phyloP scores from a whole-genome alignment of 2,113 vertebrate genomes.

The Etia nguti region DNA sequence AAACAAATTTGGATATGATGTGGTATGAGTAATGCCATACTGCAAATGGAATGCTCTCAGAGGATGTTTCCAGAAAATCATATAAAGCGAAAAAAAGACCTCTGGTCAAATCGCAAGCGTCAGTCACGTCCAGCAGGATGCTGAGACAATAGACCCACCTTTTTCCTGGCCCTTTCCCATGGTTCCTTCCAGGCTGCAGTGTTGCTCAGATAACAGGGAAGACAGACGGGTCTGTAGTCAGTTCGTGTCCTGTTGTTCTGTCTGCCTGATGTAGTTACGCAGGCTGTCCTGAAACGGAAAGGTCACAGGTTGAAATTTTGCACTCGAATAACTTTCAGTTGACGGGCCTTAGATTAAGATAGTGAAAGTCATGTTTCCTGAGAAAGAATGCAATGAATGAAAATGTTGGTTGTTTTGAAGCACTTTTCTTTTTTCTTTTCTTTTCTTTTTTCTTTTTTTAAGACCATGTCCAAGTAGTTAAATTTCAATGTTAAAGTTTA shows the following conservation, averaged over 20 bases:
- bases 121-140: constrained; percentile 85
- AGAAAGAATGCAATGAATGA: background rate
- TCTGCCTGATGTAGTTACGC: background rate
- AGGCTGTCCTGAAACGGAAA: background rate
- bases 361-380: background rate
- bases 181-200: constrained; percentile 90
- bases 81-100: background rate
- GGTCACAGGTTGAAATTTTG: constrained; percentile 10
- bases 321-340: background rate
- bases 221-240: constrained; percentile 59
- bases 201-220: constrained; percentile 77
- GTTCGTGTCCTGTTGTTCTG: constrained; percentile 65
- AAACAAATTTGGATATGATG: background rate
- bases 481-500: background rate
- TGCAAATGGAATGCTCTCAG: constrained; percentile 56
- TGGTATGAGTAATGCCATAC: background rate
- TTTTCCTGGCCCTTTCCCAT: constrained; percentile 91
- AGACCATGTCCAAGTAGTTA: background rate
- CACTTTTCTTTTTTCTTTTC: background rate
- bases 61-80: constrained; percentile 74
- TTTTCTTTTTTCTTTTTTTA: background rate
- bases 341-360: background rate
- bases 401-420: background rate
- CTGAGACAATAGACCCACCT: constrained; percentile 89
- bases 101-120: constrained; percentile 75